Percentiles rank a stretch among this genome's conserved stretches.
phyloP scores from a whole-genome alignment of 2,888 invertebrate species.

The Cryptocheilus praepositus region DNA sequence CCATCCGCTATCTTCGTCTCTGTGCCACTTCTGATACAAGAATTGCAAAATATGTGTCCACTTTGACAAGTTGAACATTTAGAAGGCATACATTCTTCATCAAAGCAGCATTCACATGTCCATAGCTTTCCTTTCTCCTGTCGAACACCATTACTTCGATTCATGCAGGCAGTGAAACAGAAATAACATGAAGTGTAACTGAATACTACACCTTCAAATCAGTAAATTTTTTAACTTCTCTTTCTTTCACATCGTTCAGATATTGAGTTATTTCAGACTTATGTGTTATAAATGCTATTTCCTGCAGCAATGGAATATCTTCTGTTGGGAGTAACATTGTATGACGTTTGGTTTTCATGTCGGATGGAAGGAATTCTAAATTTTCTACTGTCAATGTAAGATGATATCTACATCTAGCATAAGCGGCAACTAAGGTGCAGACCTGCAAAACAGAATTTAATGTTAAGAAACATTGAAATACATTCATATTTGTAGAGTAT shows the following conservation, averaged over 20 bases:
- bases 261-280: conserved; percentile 62
- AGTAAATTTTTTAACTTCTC: conserved; percentile 63
- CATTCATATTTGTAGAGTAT: neutral
- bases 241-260: conserved; percentile 59
- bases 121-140: conserved; percentile 66
- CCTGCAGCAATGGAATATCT: conserved; percentile 64
- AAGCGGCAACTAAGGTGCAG: conserved; percentile 45
- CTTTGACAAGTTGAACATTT: conserved; percentile 66
- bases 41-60: conserved; percentile 75
- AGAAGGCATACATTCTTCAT: conserved; percentile 74
- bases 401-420: conserved; percentile 42
- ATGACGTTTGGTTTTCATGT: conserved; percentile 55
- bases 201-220: conserved; percentile 63
- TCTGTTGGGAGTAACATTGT: conserved; percentile 40
- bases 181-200: too few relatives aligned
- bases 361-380: conserved; percentile 35
- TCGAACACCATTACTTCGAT: conserved; percentile 28
- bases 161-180: neutral
- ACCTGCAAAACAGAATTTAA: conserved; percentile 36
- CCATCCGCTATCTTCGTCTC: conserved; percentile 74
- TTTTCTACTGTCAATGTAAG: conserved; percentile 55
- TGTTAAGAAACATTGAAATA: neutral
- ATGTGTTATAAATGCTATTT: conserved; percentile 67
- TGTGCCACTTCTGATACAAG: conserved; percentile 73
- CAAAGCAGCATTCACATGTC: conserved; percentile 78